These are phyloP conservation scores for Ceriagrion tenellum DNA, from an alignment of 2,888 invertebrate species.

Conservation along the genomic window DNA sequence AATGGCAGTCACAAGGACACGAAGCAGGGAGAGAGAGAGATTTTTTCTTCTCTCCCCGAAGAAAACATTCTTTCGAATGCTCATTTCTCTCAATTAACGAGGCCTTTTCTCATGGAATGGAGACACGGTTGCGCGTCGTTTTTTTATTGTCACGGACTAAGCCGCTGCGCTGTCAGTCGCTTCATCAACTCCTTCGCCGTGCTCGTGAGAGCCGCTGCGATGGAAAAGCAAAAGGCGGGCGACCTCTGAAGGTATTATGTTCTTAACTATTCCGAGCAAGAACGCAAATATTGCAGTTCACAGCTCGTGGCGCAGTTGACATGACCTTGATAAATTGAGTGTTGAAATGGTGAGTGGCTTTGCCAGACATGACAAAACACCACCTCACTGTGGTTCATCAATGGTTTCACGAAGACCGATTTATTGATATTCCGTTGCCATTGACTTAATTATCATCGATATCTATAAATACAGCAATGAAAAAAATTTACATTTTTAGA, in stretches of 20 bases:
- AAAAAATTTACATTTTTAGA: too few relatives aligned
- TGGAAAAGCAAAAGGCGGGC: not conserved
- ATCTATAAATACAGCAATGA: too few relatives aligned
- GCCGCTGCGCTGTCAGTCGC: not conserved
- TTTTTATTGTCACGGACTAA: constrained; percentile 5
- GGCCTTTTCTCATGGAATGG: not conserved
- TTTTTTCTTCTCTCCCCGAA: not conserved
- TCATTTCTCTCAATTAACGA: constrained; percentile 51
- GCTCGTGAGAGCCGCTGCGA: not conserved
- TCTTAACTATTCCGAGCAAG: not conserved
- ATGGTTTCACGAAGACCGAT: too few relatives aligned
- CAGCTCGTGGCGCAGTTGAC: too few relatives aligned
- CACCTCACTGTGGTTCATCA: too few relatives aligned
- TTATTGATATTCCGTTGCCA: too few relatives aligned
- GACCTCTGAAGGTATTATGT: not conserved
- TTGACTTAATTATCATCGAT: too few relatives aligned
- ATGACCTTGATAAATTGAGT: too few relatives aligned
- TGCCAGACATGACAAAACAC: too few relatives aligned
- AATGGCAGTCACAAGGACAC: not conserved
- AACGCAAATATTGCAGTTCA: not conserved
- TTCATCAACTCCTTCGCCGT: not conserved
- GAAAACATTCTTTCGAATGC: constrained; percentile 12
- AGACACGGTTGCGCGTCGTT: not conserved
- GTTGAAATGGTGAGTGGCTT: too few relatives aligned
- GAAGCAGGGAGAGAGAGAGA: not conserved